phyloP scores from a whole-genome alignment of 2,113 vertebrate species.

The Heterochromis multidens region DNA sequence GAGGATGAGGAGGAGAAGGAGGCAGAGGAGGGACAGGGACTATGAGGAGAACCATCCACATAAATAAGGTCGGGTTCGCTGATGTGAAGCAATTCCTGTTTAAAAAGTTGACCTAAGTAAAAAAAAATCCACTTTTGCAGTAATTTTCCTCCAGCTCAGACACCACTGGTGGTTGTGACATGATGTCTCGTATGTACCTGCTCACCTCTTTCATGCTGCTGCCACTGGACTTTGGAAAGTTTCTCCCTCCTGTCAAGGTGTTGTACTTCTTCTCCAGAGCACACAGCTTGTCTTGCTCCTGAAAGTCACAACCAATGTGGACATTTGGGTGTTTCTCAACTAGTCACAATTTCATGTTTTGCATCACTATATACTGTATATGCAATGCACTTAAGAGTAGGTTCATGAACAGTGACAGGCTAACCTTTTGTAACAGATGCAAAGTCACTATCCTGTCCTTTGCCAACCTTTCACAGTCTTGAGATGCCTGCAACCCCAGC shows the following conservation, averaged over 20 bases:
- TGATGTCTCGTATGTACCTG: background rate
- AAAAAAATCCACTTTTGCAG: background rate
- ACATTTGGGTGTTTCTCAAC: background rate
- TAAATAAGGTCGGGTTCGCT: constrained; percentile 81
- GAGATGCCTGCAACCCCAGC: constrained; percentile 82
- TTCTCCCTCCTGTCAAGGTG: constrained; percentile 77
- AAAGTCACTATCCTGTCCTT: constrained; percentile 78
- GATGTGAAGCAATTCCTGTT: constrained; percentile 86
- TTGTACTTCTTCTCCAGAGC: constrained; percentile 84
- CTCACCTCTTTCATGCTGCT: constrained; percentile 84
- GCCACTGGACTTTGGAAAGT: constrained; percentile 77
- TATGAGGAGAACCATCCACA: constrained; percentile 72
- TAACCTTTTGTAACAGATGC: constrained; percentile 89
- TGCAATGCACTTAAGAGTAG: background rate
- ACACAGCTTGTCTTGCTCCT: constrained; percentile 90
- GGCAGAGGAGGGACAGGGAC: constrained; percentile 67
- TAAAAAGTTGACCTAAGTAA: constrained; percentile 54
- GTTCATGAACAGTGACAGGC: background rate
- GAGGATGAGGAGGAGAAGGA: constrained; percentile 67
- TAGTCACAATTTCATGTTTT: background rate
- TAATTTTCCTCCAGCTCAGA: background rate
- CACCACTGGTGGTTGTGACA: background rate
- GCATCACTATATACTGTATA: background rate
- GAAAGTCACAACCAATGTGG: background rate
- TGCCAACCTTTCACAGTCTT: constrained; percentile 83